A percentile compares a stretch with the other conserved stretches of the same genome.
Evolutionary conservation across 2,888 invertebrate genomes (phyloP).

Genomic region (Hydrotaea diabolus): DNA sequence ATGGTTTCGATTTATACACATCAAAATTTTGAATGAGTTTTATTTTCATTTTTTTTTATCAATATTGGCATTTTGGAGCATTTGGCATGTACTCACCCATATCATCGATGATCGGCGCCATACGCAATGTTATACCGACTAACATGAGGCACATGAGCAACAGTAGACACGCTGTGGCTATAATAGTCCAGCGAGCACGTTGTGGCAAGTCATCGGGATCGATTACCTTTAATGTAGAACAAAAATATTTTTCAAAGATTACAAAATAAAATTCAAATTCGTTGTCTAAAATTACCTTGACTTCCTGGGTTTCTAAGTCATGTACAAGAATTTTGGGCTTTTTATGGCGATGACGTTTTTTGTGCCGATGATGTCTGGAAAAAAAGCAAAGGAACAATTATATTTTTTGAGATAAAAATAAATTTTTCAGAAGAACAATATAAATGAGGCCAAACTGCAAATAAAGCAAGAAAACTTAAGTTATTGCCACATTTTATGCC

Average conservation of each 20-base stretch:
- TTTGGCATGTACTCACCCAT: conserved; percentile 89
- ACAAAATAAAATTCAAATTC: not conserved
- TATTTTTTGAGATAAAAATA: too few species aligned
- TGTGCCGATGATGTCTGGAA: conserved; percentile 79
- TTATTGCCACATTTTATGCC: too few species aligned
- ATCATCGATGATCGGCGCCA: conserved; percentile 97
- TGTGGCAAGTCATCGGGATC: conserved; percentile 92
- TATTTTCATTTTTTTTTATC: not conserved
- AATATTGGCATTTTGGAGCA: too few species aligned
- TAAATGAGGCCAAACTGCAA: too few species aligned
- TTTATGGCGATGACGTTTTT: conserved; percentile 81
- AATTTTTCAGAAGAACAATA: too few species aligned
- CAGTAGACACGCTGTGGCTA: conserved; percentile 93
- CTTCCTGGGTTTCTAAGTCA: conserved; percentile 80
- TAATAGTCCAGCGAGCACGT: conserved; percentile 93
- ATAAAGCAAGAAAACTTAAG: too few species aligned
- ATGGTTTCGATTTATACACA: conserved; percentile 13
- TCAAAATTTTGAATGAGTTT: conserved; percentile 29
- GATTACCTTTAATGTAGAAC: conserved; percentile 81
- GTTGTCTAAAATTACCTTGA: conserved; percentile 76
- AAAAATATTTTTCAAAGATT: not conserved
- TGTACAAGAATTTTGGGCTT: conserved; percentile 81
- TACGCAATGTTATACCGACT: conserved; percentile 94
- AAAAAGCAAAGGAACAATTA: not conserved
- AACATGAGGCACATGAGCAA: conserved; percentile 93